A percentile compares a stretch with the other conserved stretches of the same genome.
Evolutionary conservation across 2,888 invertebrate species (phyloP).

Genomic region (Matsumyia berberina): DNA sequence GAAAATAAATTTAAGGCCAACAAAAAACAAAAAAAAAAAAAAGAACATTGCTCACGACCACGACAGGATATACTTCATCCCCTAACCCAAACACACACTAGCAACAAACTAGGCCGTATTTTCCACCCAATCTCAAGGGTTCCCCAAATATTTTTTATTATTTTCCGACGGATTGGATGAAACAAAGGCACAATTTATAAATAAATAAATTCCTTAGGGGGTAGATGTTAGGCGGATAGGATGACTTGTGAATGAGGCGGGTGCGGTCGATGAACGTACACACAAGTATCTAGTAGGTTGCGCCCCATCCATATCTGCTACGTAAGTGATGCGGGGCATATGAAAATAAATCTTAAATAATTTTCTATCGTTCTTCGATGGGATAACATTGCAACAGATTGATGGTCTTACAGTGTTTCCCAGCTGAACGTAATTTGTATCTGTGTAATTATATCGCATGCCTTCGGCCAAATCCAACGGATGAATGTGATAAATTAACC

Average conservation of each 20-base stretch:
- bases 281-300: conserved; percentile 38
- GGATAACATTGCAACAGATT: conserved; percentile 58
- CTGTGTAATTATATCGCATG: conserved; percentile 27
- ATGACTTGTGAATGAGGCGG: conserved; percentile 62
- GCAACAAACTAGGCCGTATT: conserved; percentile 30
- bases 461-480: neutral
- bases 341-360: conserved; percentile 61
- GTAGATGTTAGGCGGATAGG: conserved; percentile 29
- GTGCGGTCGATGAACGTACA: conserved; percentile 59
- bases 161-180: conserved; percentile 48
- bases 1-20: conserved; percentile 64
- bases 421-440: conserved; percentile 62
- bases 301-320: conserved; percentile 29
- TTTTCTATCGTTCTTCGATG: conserved; percentile 57
- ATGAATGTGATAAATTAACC: conserved; percentile 50
- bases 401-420: conserved; percentile 43
- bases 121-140: conserved; percentile 56
- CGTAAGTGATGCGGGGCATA: conserved; percentile 36
- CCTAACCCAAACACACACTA: neutral
- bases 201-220: conserved; percentile 67
- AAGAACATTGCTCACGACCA: conserved; percentile 39
- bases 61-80: conserved; percentile 30
- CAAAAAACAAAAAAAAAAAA: neutral
- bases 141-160: conserved; percentile 58
- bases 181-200: conserved; percentile 70